Conservation (phyloP, 2,113 vertebrate species). For the Xiphophorus maculatus region DNA sequence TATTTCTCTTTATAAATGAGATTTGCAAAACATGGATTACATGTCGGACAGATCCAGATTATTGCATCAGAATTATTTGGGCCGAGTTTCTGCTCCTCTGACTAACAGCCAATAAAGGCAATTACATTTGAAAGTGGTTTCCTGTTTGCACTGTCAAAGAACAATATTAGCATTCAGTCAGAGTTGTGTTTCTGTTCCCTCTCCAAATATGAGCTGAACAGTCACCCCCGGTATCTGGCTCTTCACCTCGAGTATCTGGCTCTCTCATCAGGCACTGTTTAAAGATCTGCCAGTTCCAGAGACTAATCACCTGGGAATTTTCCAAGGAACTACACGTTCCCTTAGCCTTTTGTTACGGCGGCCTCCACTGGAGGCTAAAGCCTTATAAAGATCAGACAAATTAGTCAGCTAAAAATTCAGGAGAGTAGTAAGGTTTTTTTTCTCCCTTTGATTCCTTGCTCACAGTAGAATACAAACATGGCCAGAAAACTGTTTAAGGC, state of each 20-base stretch:
- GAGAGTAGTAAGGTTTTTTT: neutral
- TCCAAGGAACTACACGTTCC: neutral
- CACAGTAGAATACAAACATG: neutral
- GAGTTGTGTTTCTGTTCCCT: slow-evolving; percentile 14
- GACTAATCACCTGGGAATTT: slow-evolving; percentile 9
- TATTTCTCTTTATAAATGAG: neutral
- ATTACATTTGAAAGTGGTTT: slow-evolving; percentile 1
- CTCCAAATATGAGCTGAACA: neutral
- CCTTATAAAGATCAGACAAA: neutral
- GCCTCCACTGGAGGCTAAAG: neutral
- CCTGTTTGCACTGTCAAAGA: slow-evolving; percentile 3
- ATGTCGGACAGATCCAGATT: neutral
- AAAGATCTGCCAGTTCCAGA: slow-evolving; percentile 15
- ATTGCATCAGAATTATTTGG: neutral
- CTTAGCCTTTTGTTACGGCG: neutral
- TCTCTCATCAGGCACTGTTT: slow-evolving; percentile 12
- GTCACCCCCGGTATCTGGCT: slow-evolving; percentile 3
- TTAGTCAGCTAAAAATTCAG: neutral
- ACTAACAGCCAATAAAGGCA: slow-evolving; percentile 1
- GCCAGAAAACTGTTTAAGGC: too few relatives aligned
- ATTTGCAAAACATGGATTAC: neutral
- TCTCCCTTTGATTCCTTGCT: neutral
- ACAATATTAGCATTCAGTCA: slow-evolving; percentile 17
- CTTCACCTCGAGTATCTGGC: neutral
- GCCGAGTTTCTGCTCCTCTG: neutral